phyloP scores from a whole-genome alignment of 2,888 invertebrate species.

The Calliphora vomitoria region DNA sequence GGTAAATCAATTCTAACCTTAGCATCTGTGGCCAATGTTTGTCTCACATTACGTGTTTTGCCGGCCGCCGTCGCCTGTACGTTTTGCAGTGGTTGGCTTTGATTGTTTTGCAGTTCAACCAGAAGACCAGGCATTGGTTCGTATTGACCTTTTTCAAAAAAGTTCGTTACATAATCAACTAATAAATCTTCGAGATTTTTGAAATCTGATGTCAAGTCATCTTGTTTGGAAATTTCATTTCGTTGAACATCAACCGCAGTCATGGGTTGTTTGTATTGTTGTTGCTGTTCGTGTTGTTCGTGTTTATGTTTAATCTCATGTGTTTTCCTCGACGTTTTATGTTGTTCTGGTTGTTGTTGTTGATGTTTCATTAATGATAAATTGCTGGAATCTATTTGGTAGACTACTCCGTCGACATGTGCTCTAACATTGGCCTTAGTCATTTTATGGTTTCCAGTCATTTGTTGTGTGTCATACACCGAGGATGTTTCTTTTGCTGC shows the following conservation, averaged over 20 bases:
- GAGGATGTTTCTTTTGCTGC: neutral
- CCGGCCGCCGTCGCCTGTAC: neutral
- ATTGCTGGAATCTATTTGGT: constrained; percentile 31
- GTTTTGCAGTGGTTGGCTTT: constrained; percentile 74
- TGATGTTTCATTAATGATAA: constrained; percentile 7
- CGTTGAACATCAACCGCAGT: neutral
- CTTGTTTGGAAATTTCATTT: constrained; percentile 42
- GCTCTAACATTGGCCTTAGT: neutral
- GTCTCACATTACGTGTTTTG: constrained; percentile 81
- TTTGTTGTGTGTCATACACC: constrained; percentile 12
- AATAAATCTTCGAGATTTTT: constrained; percentile 80
- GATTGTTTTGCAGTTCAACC: constrained; percentile 78
- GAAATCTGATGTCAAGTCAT: constrained; percentile 76
- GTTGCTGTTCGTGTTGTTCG: neutral
- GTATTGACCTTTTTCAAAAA: constrained; percentile 79
- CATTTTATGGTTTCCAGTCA: constrained; percentile 15
- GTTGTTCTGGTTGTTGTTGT: neutral
- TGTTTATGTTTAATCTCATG: constrained; percentile 1
- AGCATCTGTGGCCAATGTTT: constrained; percentile 79
- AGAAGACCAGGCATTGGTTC: constrained; percentile 80
- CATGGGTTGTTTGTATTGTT: neutral
- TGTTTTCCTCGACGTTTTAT: neutral
- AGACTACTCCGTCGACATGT: neutral
- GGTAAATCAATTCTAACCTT: constrained; percentile 88
- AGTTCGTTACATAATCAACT: constrained; percentile 80